Percentiles rank a stretch among this genome's conserved stretches.
Evolutionary conservation across 30 jellyfish, hydroid and myxozoan species (phyloP).

Genomic region (Chrysaora quinquecirrha): DNA sequence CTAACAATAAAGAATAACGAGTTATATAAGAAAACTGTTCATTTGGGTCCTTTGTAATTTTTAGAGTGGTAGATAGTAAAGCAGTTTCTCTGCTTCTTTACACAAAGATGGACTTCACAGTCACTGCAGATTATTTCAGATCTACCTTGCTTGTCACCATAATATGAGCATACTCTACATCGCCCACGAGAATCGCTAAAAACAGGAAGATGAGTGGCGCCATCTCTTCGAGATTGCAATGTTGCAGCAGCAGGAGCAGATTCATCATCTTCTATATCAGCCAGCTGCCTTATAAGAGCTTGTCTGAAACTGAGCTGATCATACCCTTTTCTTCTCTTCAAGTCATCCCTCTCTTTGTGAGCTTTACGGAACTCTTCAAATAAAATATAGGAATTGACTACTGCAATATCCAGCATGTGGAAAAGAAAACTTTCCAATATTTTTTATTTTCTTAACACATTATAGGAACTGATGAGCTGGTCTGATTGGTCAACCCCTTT

Average conservation of each 20-base stretch:
- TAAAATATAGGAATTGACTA: constrained; percentile 34
- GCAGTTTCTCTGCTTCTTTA: too few species aligned
- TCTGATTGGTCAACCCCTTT: constrained; percentile 73
- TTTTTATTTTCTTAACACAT: constrained; percentile 23
- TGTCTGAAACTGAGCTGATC: constrained; percentile 11
- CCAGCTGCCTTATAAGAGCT: constrained; percentile 45
- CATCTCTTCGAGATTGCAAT: too few species aligned
- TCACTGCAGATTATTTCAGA: too few species aligned
- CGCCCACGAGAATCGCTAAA: not conserved
- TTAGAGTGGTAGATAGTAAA: too few species aligned
- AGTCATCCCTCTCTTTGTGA: not conserved
- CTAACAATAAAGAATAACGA: too few species aligned
- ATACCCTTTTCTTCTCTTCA: constrained; percentile 12
- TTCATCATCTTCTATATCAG: constrained; percentile 6
- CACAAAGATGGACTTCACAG: too few species aligned
- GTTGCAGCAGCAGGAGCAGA: too few species aligned
- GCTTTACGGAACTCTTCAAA: constrained; percentile 13
- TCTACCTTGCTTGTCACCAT: too few species aligned
- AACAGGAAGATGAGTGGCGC: too few species aligned
- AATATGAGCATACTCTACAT: too few species aligned
- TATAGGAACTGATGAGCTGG: constrained; percentile 22
- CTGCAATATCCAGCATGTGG: constrained; percentile 47
- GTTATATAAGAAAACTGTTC: too few species aligned
- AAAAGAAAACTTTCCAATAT: constrained; percentile 61
- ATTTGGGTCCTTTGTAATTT: too few species aligned